phyloP scores from a whole-genome alignment of 2,888 invertebrate genomes.

The Rhaphigaster nebulosa region DNA sequence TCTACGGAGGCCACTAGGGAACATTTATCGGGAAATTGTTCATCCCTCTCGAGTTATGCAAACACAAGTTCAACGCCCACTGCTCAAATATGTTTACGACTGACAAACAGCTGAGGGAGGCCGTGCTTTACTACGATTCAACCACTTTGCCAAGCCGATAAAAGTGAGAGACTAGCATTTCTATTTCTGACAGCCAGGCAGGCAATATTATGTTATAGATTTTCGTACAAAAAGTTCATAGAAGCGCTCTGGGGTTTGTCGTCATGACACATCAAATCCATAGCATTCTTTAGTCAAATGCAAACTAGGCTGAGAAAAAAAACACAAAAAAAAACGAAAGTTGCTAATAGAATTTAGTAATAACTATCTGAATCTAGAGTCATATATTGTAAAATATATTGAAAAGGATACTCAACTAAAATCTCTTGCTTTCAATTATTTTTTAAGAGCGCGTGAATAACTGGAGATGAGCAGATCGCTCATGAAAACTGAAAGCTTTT shows the following conservation, averaged over 20 bases:
- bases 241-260: background rate
- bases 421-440: too few relatives aligned
- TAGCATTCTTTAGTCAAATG: too few relatives aligned
- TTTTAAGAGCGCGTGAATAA: too few relatives aligned
- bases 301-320: too few relatives aligned
- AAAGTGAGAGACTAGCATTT: background rate
- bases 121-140: background rate
- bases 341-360: too few relatives aligned
- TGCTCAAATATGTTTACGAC: slow-evolving; percentile 2
- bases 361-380: too few relatives aligned
- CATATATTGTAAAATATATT: too few relatives aligned
- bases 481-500: too few relatives aligned
- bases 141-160: background rate
- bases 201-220: background rate
- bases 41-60: background rate
- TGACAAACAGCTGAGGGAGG: background rate
- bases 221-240: background rate
- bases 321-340: too few relatives aligned
- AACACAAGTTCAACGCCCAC: slow-evolving; percentile 3
- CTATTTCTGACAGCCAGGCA: background rate
- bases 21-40: background rate
- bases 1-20: background rate
- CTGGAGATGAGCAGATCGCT: too few relatives aligned
- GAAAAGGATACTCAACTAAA: too few relatives aligned
- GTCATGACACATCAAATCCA: too few relatives aligned